Base-by-base conservation (phyloP, 2,113 vertebrate genomes). In the Regulus satrapa region DNA sequence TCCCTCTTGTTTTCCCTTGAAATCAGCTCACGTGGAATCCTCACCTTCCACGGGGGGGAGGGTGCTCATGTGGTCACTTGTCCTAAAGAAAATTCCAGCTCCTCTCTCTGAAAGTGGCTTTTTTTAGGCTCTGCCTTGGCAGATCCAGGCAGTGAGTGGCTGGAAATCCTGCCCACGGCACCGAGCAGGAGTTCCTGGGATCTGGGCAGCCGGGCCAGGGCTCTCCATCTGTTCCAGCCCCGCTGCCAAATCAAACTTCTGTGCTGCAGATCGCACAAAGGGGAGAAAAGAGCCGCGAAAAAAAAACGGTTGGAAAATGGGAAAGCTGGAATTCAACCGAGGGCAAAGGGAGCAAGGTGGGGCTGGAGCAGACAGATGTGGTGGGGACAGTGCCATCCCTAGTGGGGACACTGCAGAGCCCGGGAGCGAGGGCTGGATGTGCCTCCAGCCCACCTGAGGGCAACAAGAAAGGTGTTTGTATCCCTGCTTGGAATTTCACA, bases 151-250 rank as follows among this genome's bases (percentile, higher is more conserved):
- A 62, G 88, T 15, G 81, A 91, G 88, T 55, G 92, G 85, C 92
- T 97, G 92, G 66, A 95, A 96, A 87, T 79, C 19, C 94, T 89
- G 80, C 77, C 24, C 31, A 48, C 12, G 19, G 92, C 79, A 18
- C 6, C 6, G 64, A 88, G 91, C 72, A 86, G 88, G 51, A 94
- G 94, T 88, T 95, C 89, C 95, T 93, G 89, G 92, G 95, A 92
- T 94, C 83, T 74, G 88, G 31, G 86, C 85, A 94, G 88, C 23
- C 2, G 61, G 24, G 94, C 86, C 93, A 75, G 86, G 52, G 36
- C 31, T 91, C 94, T 96, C 94, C 95, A 89, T 95, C 95, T 97
- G 95, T 49, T 94, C 94, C 88, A 68, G n/a, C 74, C 31, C 71
- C 0, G 1, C 26, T 95, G 94, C 92, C 92, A 95, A 94, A 79